These are phyloP conservation scores for Chamaetylas fuelleborni DNA, from an alignment of 2,113 vertebrate genomes.

Conservation along the genomic window DNA sequence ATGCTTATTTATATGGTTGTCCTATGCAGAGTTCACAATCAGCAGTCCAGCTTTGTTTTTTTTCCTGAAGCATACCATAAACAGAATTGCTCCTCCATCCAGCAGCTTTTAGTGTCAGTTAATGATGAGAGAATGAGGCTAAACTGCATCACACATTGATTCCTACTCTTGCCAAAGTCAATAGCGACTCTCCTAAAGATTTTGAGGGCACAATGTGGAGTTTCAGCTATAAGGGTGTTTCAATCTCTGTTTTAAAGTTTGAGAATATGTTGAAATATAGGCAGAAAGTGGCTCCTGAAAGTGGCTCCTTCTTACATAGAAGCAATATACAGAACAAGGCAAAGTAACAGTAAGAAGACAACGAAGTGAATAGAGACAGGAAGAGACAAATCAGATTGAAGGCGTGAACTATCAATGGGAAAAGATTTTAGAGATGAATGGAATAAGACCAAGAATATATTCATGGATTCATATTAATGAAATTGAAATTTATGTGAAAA, in stretches of 20 bases:
- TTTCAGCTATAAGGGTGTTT: neutral
- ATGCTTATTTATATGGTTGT: neutral
- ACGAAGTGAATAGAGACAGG: neutral
- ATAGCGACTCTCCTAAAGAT: neutral
- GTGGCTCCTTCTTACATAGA: neutral
- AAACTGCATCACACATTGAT: neutral
- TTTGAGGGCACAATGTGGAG: neutral
- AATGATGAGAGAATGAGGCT: neutral
- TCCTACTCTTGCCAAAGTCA: neutral
- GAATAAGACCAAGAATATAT: neutral
- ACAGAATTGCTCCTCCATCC: neutral
- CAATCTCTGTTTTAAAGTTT: neutral
- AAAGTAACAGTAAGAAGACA: neutral
- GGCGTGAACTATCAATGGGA: neutral
- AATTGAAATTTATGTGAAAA: neutral
- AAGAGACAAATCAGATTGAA: neutral
- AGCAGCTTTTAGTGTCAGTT: neutral
- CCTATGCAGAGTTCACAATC: neutral
- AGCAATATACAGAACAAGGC: neutral
- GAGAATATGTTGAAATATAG: neutral
- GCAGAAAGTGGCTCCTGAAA: neutral
- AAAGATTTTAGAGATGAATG: neutral
- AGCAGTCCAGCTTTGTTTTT: neutral
- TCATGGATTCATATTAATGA: neutral
- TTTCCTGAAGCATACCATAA: neutral